phyloP scores from a whole-genome alignment of 2,113 vertebrate species.

The Tautogolabrus adspersus region DNA sequence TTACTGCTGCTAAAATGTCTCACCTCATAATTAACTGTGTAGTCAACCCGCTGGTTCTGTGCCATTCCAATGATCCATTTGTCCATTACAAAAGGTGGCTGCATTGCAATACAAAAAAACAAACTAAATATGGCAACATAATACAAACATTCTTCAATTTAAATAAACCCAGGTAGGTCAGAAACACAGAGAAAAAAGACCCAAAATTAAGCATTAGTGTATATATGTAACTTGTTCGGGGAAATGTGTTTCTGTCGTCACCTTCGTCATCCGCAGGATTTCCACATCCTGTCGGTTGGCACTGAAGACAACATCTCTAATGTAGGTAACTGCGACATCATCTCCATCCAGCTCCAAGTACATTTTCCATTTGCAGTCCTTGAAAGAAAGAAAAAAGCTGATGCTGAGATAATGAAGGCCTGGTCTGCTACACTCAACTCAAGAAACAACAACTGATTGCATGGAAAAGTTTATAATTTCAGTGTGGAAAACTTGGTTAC shows the following conservation, averaged over 20 bases:
- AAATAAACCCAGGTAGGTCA: background rate
- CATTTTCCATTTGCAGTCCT: conserved; percentile 99
- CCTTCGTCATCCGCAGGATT: conserved; percentile 95
- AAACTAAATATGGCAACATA: background rate
- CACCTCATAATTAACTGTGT: conserved; percentile 94
- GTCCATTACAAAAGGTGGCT: conserved; percentile 99
- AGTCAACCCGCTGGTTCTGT: conserved; percentile 91
- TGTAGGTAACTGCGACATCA: conserved; percentile 95
- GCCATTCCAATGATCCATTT: conserved; percentile 94
- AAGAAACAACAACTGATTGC: conserved; percentile 21
- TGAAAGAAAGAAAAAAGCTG: conserved; percentile 73
- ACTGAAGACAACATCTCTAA: conserved; percentile 97
- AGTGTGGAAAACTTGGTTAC: conserved; percentile 39
- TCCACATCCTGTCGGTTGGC: conserved; percentile 90
- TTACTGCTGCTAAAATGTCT: conserved; percentile 45
- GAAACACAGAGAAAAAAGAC: background rate
- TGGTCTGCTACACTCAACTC: conserved; percentile 16
- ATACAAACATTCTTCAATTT: background rate
- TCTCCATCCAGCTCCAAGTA: conserved; percentile 99
- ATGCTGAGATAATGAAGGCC: conserved; percentile 27
- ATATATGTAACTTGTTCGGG: background rate
- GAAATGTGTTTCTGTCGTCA: conserved; percentile 60
- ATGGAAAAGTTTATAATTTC: conserved; percentile 49
- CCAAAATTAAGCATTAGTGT: background rate
- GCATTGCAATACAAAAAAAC: conserved; percentile 69